phyloP scores from a whole-genome alignment of 2,888 invertebrate species.

The Pteria penguin region DNA sequence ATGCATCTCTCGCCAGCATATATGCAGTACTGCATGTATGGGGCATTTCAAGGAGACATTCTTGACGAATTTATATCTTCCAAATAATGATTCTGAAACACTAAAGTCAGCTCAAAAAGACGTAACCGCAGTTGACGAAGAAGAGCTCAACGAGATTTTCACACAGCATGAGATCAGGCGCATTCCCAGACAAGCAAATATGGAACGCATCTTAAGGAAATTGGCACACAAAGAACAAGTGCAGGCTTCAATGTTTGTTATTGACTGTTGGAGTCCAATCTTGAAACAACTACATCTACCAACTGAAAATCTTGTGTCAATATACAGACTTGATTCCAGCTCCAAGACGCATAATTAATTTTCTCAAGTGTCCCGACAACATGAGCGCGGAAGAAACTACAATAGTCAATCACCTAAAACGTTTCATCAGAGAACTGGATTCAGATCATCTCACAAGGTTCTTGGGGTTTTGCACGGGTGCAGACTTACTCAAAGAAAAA shows the following conservation, averaged over 20 bases:
- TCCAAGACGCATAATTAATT: too few relatives aligned
- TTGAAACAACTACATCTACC: slow-evolving; percentile 17
- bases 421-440: slow-evolving; percentile 19
- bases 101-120: slow-evolving; percentile 31
- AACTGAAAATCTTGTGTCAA: not conserved
- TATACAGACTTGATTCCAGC: too few relatives aligned
- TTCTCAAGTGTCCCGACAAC: too few relatives aligned
- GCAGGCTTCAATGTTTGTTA: slow-evolving; percentile 43
- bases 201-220: slow-evolving; percentile 33
- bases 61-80: slow-evolving; percentile 35
- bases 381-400: too few relatives aligned
- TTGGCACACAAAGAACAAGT: slow-evolving; percentile 49
- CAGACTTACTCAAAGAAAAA: slow-evolving; percentile 20
- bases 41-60: slow-evolving; percentile 13
- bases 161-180: slow-evolving; percentile 36
- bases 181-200: slow-evolving; percentile 34
- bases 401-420: slow-evolving; percentile 21
- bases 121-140: slow-evolving; percentile 32
- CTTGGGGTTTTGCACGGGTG: slow-evolving; percentile 34
- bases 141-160: slow-evolving; percentile 47
- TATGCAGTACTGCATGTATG: slow-evolving; percentile 39
- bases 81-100: slow-evolving; percentile 27
- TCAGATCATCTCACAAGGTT: slow-evolving; percentile 10
- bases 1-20: slow-evolving; percentile 34
- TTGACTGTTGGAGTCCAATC: slow-evolving; percentile 37